These are phyloP conservation scores for Pseudococcus longispinus DNA, from an alignment of 2,888 invertebrate species.

Conservation along the genomic window DNA sequence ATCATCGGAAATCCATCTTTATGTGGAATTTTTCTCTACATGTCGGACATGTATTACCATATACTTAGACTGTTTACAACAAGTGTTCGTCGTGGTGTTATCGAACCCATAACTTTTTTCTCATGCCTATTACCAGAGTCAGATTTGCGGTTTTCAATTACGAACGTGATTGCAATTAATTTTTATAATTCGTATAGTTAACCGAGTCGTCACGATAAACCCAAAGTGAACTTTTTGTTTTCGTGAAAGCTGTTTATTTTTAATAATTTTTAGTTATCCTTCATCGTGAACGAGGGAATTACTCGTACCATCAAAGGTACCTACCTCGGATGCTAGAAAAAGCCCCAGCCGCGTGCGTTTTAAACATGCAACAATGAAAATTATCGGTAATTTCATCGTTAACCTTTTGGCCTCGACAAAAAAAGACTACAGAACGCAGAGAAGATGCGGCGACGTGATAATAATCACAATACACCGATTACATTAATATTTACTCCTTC, in stretches of 20 bases:
- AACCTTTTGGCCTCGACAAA: slow-evolving; percentile 17
- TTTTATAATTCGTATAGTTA: background rate
- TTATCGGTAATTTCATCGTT: slow-evolving; percentile 36
- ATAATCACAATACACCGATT: slow-evolving; percentile 6
- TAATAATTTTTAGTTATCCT: background rate
- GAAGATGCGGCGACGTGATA: slow-evolving; percentile 7
- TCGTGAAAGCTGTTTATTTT: slow-evolving; percentile 30
- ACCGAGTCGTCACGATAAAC: background rate
- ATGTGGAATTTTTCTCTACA: background rate
- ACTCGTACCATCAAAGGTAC: too few species aligned
- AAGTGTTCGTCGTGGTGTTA: background rate
- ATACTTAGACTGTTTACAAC: background rate
- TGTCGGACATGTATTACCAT: background rate
- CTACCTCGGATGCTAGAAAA: background rate
- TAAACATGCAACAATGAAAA: background rate
- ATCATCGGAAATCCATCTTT: background rate
- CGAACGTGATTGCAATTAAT: slow-evolving; percentile 40
- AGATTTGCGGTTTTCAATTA: slow-evolving; percentile 32
- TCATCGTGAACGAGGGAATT: background rate
- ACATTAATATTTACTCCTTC: background rate
- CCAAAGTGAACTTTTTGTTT: background rate
- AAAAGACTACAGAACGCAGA: background rate
- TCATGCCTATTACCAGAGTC: slow-evolving; percentile 25
- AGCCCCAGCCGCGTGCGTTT: background rate
- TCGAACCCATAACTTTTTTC: background rate